Base-by-base conservation (phyloP, 2,113 vertebrate species). In the Chlamydotis undulata region DNA sequence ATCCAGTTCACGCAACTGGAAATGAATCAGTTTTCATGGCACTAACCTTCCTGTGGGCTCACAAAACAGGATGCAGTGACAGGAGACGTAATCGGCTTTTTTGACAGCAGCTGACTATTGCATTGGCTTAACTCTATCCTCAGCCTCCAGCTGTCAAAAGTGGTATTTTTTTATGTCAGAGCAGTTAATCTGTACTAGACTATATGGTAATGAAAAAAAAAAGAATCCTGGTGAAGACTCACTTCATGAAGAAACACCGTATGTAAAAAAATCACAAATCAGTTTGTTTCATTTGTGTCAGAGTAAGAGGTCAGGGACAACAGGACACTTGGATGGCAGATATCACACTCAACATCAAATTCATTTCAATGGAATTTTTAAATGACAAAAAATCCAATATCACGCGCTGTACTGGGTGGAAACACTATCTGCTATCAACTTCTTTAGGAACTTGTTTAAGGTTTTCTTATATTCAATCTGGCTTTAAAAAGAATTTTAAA, bases 401-500 rank as follows among this genome's bases (percentile, higher is more conserved):
- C 29, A 77, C 17, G 3, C 26, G 49, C 14, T 26, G 16, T 31
- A 74, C 0, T 47, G 39, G n/a, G 9, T 69, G 35, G 52, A 33
- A 67, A 88, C 8, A 35, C 6, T 14, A 49, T 7, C 23, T 84
- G 90, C 49, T 67, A 45, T 10, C 5, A 4, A 43, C 39, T 64
- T 67, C 63, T 67, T 70, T 12, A 31, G 26, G 37, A 94, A 91
- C 52, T 80, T 41, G 15, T 65, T 65, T 14, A 49, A 91, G 28
- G 31, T 71, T 95, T 95, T 89, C 69, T 61, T 41, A 24, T 6
- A 22, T 8, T 89, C 47, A 91, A 94, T 69, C 23, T 95, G 47
- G 64, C 64, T 74, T 84, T 65, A 47, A 65, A 83, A 91, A 71
- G 41, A 83, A 75, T 80, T 87, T 68, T 82, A 70, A 95, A 84